Evolutionary conservation across 2,797 vertebrate genomes (phyloP).

Genomic region (Micropoecilia bifurca): DNA sequence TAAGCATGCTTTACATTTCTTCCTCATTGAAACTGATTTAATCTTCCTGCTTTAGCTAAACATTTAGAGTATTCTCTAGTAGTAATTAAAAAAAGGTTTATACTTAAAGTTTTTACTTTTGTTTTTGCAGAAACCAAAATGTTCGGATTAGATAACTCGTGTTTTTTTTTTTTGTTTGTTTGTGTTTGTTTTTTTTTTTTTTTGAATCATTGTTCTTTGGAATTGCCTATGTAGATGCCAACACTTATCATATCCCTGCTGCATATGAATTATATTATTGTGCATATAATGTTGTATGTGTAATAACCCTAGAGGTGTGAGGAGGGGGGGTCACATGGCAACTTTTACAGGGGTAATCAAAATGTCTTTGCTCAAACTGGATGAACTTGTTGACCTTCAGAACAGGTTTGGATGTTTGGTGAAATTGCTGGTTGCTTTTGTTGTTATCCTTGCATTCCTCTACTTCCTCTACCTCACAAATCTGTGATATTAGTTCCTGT

Average conservation of each 20-base stretch:
- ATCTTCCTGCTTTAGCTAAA: constrained; percentile 17
- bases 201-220: not conserved
- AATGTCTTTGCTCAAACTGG: not conserved
- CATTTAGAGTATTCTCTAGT: not conserved
- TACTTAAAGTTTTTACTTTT: constrained; percentile 1
- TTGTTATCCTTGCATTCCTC: not conserved
- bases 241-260: not conserved
- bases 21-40: constrained; percentile 3
- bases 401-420: not conserved
- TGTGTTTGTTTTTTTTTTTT: not conserved
- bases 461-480: not conserved
- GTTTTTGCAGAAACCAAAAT: not conserved
- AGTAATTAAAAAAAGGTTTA: constrained; percentile 15
- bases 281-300: not conserved
- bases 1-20: constrained; percentile 36
- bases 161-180: not conserved
- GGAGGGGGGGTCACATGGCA: not conserved
- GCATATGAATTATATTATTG: not conserved
- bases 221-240: not conserved
- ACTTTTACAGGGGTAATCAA: not conserved
- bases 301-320: not conserved
- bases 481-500: constrained; percentile 1
- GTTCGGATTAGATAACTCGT: not conserved
- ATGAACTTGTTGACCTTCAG: not conserved
- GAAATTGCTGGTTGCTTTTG: not conserved